A percentile compares a stretch with the other conserved stretches of the same genome.
These are phyloP conservation scores for Cyanoderma ruficeps DNA, from an alignment of 2,113 vertebrate genomes.

Conservation along the genomic window DNA sequence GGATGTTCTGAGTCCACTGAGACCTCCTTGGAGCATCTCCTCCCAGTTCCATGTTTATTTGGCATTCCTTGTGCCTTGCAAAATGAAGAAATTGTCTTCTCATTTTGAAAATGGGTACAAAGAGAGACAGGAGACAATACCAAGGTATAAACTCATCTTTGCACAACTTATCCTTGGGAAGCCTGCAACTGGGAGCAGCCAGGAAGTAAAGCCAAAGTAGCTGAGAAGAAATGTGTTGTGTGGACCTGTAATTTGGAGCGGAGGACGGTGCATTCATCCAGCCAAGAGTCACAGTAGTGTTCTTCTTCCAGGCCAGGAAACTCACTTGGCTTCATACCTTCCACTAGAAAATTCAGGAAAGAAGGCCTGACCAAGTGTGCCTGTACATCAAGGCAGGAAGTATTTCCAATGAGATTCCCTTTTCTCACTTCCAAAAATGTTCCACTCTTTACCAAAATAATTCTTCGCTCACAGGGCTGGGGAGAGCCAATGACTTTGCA, in stretches of 20 bases:
- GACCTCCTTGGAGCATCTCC: not conserved
- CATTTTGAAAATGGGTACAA: not conserved
- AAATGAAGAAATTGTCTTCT: not conserved
- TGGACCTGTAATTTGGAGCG: not conserved
- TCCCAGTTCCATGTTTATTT: not conserved
- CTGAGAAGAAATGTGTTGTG: not conserved
- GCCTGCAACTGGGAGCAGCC: not conserved
- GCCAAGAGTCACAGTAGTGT: not conserved
- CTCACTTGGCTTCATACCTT: fast-evolving
- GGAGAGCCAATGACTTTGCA: not conserved
- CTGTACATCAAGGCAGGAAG: not conserved
- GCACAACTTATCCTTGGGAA: not conserved
- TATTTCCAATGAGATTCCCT: not conserved
- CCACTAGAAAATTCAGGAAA: not conserved
- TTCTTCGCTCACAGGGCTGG: not conserved
- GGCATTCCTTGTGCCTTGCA: not conserved
- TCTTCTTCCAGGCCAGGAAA: not conserved
- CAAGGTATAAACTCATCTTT: not conserved
- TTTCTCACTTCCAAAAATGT: not conserved
- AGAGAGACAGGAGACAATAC: not conserved
- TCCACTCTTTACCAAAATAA: not conserved
- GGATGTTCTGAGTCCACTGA: not conserved
- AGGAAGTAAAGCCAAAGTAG: not conserved
- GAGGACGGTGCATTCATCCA: not conserved
- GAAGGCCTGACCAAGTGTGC: not conserved